Percentiles rank a stretch among this genome's conserved stretches.
phyloP scores from a whole-genome alignment of 2,113 vertebrate species.

The Paraplagusia blochii region DNA sequence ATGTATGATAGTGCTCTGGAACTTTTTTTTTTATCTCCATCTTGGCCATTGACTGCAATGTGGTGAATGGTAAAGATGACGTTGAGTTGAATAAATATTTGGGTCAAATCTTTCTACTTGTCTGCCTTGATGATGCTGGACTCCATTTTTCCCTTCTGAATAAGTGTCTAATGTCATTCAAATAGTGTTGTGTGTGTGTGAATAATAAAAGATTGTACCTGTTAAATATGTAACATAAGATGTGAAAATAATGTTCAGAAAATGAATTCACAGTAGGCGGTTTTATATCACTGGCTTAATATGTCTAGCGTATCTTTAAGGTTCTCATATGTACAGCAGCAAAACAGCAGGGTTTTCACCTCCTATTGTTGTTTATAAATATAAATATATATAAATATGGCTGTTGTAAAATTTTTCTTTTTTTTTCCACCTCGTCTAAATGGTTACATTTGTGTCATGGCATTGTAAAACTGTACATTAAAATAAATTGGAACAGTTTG shows the following conservation, averaged over 20 bases:
- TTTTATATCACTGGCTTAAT: slow-evolving; percentile 70
- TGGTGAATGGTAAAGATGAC: slow-evolving; percentile 33
- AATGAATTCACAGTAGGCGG: slow-evolving; percentile 62
- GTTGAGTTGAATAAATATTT: slow-evolving; percentile 20
- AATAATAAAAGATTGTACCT: slow-evolving; percentile 67
- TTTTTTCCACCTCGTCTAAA: slow-evolving; percentile 58
- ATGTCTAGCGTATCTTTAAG: slow-evolving; percentile 66
- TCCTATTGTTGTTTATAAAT: slow-evolving; percentile 65
- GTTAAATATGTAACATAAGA: slow-evolving; percentile 75
- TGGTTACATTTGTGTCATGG: slow-evolving; percentile 77
- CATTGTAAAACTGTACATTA: slow-evolving; percentile 94
- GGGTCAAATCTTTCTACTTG: slow-evolving; percentile 30
- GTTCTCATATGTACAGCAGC: slow-evolving; percentile 60
- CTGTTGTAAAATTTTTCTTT: slow-evolving; percentile 79
- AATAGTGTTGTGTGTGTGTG: slow-evolving; percentile 53
- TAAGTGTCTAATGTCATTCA: slow-evolving; percentile 64
- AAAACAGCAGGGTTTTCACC: slow-evolving; percentile 39
- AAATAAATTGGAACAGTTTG: slow-evolving; percentile 74
- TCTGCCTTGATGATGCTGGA: slow-evolving; percentile 48
- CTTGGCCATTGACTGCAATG: slow-evolving; percentile 59
- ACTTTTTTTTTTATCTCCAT: slow-evolving; percentile 24
- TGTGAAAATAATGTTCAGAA: slow-evolving; percentile 69
- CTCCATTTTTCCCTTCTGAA: slow-evolving; percentile 31
- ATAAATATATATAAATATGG: slow-evolving; percentile 35
- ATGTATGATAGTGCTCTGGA: slow-evolving; percentile 24